Evolutionary conservation across 2,888 invertebrate species (phyloP).

Genomic region (Mimas tiliae): DNA sequence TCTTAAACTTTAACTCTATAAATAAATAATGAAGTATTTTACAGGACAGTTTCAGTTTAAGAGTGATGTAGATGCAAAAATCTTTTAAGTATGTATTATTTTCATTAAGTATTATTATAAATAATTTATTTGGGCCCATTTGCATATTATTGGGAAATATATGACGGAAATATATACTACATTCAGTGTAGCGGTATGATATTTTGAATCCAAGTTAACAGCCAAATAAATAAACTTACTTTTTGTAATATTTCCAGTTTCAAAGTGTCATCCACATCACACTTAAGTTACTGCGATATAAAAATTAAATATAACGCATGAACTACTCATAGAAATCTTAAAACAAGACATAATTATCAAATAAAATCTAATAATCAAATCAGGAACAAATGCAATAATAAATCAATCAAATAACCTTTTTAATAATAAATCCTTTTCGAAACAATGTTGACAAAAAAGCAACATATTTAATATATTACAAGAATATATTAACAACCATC

Average conservation of each 20-base stretch:
- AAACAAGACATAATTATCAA: constrained; percentile 66
- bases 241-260: neutral
- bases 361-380: constrained; percentile 83
- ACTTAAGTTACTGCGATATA: constrained; percentile 63
- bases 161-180: neutral
- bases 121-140: neutral
- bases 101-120: neutral
- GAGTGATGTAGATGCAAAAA: constrained; percentile 65
- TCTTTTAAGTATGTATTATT: neutral
- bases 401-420: constrained; percentile 74
- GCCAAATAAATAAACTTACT: neutral
- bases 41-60: constrained; percentile 72
- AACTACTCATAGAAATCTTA: constrained; percentile 71
- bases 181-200: neutral
- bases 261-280: constrained; percentile 54
- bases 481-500: constrained; percentile 81
- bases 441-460: constrained; percentile 70
- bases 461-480: constrained; percentile 78
- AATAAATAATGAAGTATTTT: constrained; percentile 83
- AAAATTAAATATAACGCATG: constrained; percentile 75
- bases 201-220: neutral
- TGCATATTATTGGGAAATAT: neutral
- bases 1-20: constrained; percentile 74
- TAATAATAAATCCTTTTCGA: constrained; percentile 69
- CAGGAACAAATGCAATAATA: constrained; percentile 85